Evolutionary conservation across 2,797 vertebrate species (phyloP).

Genomic region (Pteronotus mesoamericanus): DNA sequence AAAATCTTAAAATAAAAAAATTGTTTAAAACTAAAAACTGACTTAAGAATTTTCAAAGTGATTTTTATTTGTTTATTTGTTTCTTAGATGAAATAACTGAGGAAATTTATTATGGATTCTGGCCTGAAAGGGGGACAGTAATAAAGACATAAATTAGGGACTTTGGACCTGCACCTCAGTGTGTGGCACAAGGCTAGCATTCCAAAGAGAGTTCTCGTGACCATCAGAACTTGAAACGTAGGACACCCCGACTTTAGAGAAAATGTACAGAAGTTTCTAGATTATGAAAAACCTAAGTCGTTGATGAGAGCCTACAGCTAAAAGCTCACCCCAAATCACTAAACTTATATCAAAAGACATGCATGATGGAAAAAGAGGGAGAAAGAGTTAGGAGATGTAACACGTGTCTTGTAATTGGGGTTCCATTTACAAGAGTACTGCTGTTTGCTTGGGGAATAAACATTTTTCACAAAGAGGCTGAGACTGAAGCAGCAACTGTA

Average conservation of each 20-base stretch:
- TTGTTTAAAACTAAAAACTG: neutral
- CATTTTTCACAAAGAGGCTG: neutral
- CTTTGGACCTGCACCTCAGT: neutral
- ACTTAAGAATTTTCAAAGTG: neutral
- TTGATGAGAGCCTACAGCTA: constrained; percentile 56
- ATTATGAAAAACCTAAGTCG: neutral
- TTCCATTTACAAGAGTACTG: neutral
- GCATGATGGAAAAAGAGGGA: neutral
- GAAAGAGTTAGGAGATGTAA: neutral
- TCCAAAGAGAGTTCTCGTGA: neutral
- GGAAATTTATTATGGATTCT: neutral
- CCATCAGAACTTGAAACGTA: neutral
- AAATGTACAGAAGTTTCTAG: constrained; percentile 9
- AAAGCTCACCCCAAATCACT: constrained; percentile 59
- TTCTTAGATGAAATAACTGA: neutral
- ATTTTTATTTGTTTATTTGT: too few relatives aligned
- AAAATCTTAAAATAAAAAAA: too few relatives aligned
- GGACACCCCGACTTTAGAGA: neutral
- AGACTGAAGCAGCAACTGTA: neutral
- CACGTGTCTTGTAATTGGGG: constrained; percentile 21
- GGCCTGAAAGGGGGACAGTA: neutral
- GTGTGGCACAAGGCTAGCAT: neutral
- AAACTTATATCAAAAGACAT: constrained; percentile 57
- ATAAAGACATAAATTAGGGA: neutral
- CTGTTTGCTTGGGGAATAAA: constrained; percentile 20